Base-by-base conservation (phyloP, 1,140 invertebrate genomes). In the Brevipalpus yothersi region DNA sequence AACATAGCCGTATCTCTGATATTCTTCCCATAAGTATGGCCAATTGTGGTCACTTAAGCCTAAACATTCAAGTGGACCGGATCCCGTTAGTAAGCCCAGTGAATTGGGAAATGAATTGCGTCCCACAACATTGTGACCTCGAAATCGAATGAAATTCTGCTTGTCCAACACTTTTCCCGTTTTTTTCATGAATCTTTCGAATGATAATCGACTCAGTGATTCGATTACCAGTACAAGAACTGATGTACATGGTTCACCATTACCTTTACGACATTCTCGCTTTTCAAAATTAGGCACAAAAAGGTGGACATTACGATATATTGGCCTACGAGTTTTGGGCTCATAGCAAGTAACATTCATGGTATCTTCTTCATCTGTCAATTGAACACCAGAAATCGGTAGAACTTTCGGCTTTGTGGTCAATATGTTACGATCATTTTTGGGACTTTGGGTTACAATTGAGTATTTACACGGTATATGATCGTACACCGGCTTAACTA, bases 1-100 rank as follows among this genome's bases (percentile, higher is more conserved):
- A 0, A 79, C 75, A 67, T 82, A 90, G 82, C 82, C 1, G 71
- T 68, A n/a, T 76, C 74, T 40, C 70, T 75, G 19, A 79, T 63
- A 67, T 47, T 69, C 59, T 41, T 68, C 67, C 69, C 68, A 69
- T 19, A 69, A 60, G 47, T 69, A 63, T 40, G 58, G 55, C 4
- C 56, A 41, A 39, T 40, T 10, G 21, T 58, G 54, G 4, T 58
- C 42, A 42, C 53, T 19, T 11, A 21, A n/a, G 7, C 12, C 0
- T 4, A 62, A 17, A 43, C 62, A 56, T 13, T 45, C 39, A n/a
- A 23, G 5, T 21, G 45, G 40, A 19, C 56, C 41, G 9, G 42
- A 42, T 41, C 72, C 72, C 0, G 68, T 66, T 19, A 74, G 58
- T 23, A 72, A 62, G 0, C 72, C 64, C 0, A 71, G 60, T 41